These are phyloP conservation scores for Trematocara stigmaticum DNA, from an alignment of 2,113 vertebrate species.

Conservation along the genomic window DNA sequence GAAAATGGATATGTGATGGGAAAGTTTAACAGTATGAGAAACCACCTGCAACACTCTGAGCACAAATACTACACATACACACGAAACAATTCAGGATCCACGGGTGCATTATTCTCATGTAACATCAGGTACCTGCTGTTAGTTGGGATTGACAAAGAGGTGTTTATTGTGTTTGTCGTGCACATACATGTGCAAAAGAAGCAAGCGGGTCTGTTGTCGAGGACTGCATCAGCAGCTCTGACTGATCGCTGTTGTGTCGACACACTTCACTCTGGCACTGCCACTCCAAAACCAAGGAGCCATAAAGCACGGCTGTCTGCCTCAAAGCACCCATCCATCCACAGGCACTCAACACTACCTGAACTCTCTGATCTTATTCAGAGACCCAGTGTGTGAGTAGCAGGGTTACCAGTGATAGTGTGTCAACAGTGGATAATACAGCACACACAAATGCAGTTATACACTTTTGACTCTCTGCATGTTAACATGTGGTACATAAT, in stretches of 20 bases:
- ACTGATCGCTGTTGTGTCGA: conserved; percentile 41
- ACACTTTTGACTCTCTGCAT: background rate
- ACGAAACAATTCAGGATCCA: background rate
- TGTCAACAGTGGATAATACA: background rate
- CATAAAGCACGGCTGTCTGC: conserved; percentile 59
- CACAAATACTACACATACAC: background rate
- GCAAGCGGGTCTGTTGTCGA: background rate
- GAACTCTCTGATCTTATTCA: conserved; percentile 44
- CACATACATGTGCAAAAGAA: background rate
- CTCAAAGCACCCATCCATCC: conserved; percentile 53
- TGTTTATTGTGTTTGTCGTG: background rate
- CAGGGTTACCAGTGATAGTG: conserved; percentile 20
- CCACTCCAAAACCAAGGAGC: conserved; percentile 57
- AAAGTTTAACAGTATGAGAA: conserved; percentile 30
- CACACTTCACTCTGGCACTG: conserved; percentile 52
- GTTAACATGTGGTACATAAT: background rate
- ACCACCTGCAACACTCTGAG: conserved; percentile 5
- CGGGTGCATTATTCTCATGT: background rate
- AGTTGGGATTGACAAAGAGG: background rate
- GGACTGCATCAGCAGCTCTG: conserved; percentile 23
- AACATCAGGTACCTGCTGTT: background rate
- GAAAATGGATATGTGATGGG: conserved; percentile 36
- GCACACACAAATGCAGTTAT: background rate
- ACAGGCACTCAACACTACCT: conserved; percentile 26
- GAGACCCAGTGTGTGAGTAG: conserved; percentile 13